Base-by-base conservation (phyloP, 2,113 vertebrate species). In the Catharus minimus region DNA sequence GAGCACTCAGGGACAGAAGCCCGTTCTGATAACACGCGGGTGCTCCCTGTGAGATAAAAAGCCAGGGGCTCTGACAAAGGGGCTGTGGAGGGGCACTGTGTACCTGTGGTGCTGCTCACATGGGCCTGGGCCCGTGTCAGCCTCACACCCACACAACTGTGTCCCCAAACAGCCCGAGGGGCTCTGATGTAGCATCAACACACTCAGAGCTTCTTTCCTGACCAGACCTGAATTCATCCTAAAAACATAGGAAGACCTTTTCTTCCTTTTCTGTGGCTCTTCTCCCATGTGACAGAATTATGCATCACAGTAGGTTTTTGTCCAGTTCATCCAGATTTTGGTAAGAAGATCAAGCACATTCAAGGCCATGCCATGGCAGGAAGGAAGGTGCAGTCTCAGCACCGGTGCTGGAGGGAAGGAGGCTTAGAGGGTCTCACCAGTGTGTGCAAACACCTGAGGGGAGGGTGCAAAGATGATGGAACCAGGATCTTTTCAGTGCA, bases 131-230 rank as follows among this genome's bases (percentile, higher is more conserved):
- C 18, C 38, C 33, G 33, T 36, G 33, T 36, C 33, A 4, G 1
- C 9, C 22, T 3, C 66, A 33, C 47, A 39, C 38, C 27, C 43
- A 58, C 0, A 0, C 41, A 7, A 1, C 7, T 1, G 1, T 0
- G 1, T 8, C 55, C 79, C 39, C 72, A 27, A 24, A 21, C 3
- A 5, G 68, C 60, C 32, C 4, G 0, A 64, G 60, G 13, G n/a
- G 15, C 52, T 13, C 69, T 23, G 23, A 13, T 0, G 1, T 1
- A 67, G 30, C 50, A 28, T 6, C 3, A 1, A 18, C 1, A 0
- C 9, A 15, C 28, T 44, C 47, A 49, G 36, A 21, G 53, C 27
- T 85, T 24, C 56, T 49, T 57, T 55, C 69, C 58, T 21, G 16
- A 72, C 8, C 18, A 64, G 39, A 53, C 15, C 11, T 30, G 10